Percentiles rank a stretch among this genome's conserved stretches.
Conservation (phyloP, 2,113 vertebrate genomes). For the Phocoena sinus region DNA sequence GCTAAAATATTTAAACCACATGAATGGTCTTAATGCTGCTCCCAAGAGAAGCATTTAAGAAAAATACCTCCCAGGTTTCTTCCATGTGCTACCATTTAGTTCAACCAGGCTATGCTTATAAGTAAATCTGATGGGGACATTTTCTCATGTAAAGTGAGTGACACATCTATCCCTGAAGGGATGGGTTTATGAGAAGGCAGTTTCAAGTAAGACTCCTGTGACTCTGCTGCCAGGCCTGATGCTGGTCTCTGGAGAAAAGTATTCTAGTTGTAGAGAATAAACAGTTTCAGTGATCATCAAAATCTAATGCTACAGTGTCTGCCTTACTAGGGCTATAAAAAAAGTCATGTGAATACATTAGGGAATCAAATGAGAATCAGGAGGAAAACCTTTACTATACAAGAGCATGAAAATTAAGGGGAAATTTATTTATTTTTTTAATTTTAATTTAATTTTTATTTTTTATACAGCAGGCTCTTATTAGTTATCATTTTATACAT, state of each 20-base stretch:
- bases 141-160: slow-evolving; percentile 19
- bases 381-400: not conserved
- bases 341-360: not conserved
- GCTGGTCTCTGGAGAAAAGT: slow-evolving; percentile 28
- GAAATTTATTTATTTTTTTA: not conserved
- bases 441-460: too few relatives aligned
- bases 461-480: too few relatives aligned
- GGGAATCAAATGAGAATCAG: not conserved
- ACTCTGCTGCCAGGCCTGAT: not conserved
- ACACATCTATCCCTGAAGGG: slow-evolving; percentile 39
- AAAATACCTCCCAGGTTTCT: not conserved
- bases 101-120: not conserved
- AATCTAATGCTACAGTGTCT: not conserved
- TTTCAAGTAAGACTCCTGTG: slow-evolving; percentile 30
- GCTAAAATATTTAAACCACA: not conserved
- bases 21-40: not conserved
- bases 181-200: not conserved
- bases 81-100: not conserved
- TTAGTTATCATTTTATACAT: too few relatives aligned
- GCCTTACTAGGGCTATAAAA: not conserved
- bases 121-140: not conserved
- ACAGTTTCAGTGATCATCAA: not conserved
- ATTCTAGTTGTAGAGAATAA: not conserved
- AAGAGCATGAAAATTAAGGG: not conserved
- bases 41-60: not conserved